Evolutionary conservation across 2,113 vertebrate species (phyloP).

Genomic region (Strigops habroptila): DNA sequence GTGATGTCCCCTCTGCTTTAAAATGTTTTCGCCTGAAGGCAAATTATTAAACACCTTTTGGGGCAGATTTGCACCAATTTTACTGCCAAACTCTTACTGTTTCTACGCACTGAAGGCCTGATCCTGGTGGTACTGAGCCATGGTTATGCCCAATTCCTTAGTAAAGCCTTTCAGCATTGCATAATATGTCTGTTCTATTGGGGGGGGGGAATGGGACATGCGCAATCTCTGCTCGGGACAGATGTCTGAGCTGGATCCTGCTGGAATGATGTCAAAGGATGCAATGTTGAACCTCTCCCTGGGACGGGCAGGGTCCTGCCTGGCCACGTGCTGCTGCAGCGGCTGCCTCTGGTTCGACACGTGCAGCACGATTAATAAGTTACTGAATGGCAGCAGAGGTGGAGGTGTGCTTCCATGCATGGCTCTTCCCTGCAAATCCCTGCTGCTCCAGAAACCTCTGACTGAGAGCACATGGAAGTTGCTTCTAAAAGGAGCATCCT

Average conservation of each 20-base stretch:
- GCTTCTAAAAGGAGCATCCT: not conserved
- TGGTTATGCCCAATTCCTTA: not conserved
- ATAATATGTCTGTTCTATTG: not conserved
- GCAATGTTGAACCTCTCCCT: constrained; percentile 5
- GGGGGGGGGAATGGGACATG: not conserved
- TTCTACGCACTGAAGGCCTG: not conserved
- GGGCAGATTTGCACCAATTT: not conserved
- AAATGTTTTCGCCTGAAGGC: not conserved
- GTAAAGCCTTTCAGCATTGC: not conserved
- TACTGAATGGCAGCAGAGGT: not conserved
- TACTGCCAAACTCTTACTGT: not conserved
- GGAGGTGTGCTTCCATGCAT: not conserved
- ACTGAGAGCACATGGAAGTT: not conserved
- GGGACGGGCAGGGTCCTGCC: not conserved
- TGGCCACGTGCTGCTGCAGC: not conserved
- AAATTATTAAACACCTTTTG: not conserved
- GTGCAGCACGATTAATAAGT: accelerated
- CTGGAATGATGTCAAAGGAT: constrained; percentile 59
- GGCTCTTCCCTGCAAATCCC: not conserved
- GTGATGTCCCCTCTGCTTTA: not conserved
- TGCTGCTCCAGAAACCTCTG: not conserved
- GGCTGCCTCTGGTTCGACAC: accelerated
- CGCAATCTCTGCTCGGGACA: constrained; percentile 6
- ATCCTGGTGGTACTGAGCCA: not conserved
- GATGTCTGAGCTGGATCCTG: not conserved